These are phyloP conservation scores for Hypanus sabinus DNA, from an alignment of 2,113 vertebrate species.

Conservation along the genomic window DNA sequence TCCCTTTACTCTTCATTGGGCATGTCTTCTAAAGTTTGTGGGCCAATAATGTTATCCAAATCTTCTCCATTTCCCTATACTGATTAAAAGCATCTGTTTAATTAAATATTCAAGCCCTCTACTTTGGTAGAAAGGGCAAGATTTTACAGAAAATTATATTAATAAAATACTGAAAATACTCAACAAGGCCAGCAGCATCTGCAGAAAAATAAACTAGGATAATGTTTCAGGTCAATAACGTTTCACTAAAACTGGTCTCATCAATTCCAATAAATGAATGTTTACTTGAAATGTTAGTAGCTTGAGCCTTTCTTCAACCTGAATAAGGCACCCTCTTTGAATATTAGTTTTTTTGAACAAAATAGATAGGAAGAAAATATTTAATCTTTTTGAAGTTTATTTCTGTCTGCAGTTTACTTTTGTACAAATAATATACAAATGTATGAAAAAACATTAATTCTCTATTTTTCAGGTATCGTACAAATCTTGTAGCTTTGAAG, in stretches of 20 bases:
- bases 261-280: no score
- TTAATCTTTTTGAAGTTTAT: not conserved
- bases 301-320: not conserved
- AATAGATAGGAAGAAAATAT: no score
- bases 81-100: not conserved
- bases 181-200: no score
- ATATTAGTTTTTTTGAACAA: not conserved
- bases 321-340: not conserved
- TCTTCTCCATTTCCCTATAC: not conserved
- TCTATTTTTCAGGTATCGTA: constrained; percentile 13
- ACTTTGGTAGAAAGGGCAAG: no score
- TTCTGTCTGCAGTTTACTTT: no score
- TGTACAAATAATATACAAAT: not conserved
- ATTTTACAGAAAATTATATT: no score
- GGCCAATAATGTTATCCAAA: not conserved
- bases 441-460: not conserved
- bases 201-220: no score
- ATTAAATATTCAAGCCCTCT: not conserved
- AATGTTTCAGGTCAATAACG: no score
- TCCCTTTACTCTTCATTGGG: not conserved
- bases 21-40: not conserved
- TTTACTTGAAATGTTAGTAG: not conserved
- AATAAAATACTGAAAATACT: no score
- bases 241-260: no score
- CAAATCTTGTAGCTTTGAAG: constrained; percentile 30